phyloP scores from a whole-genome alignment of 2,797 vertebrate genomes.

The Amblyraja radiata region DNA sequence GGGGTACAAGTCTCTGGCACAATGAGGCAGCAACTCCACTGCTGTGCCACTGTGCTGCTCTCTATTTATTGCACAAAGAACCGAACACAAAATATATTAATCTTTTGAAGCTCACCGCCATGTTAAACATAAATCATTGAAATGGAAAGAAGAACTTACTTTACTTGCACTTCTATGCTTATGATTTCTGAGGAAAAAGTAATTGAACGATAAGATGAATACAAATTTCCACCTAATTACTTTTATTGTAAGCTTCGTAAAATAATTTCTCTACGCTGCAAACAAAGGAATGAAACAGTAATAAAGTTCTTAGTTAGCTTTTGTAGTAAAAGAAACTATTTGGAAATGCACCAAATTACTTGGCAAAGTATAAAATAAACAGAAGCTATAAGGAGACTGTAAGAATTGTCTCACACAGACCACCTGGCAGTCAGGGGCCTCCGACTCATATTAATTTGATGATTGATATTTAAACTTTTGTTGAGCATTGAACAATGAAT shows the following conservation, averaged over 20 bases:
- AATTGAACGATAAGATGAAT: background rate
- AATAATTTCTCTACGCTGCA: background rate
- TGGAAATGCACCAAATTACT: constrained; percentile 29
- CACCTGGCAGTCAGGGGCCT: constrained; percentile 10
- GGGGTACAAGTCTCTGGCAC: too few relatives aligned
- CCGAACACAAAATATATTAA: background rate
- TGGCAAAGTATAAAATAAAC: constrained; percentile 27
- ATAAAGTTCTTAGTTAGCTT: background rate
- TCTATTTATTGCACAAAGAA: too few relatives aligned
- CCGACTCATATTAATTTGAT: background rate
- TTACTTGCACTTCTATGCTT: background rate
- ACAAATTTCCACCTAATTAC: background rate
- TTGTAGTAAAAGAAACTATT: background rate
- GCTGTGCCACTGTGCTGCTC: too few relatives aligned
- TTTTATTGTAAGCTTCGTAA: background rate
- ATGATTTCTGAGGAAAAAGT: background rate
- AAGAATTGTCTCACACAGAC: constrained; percentile 1
- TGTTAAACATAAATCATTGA: background rate
- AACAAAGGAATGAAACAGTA: background rate
- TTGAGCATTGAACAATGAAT: background rate
- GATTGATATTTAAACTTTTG: constrained; percentile 30
- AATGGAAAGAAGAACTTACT: background rate
- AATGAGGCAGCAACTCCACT: too few relatives aligned
- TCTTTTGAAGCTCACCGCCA: background rate
- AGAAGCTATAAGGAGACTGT: constrained; percentile 10